Evolutionary conservation across 2,797 vertebrate species (phyloP), one percentile per base, ranked within the genome.

Genomic region (Coregonus sp.): DNA sequence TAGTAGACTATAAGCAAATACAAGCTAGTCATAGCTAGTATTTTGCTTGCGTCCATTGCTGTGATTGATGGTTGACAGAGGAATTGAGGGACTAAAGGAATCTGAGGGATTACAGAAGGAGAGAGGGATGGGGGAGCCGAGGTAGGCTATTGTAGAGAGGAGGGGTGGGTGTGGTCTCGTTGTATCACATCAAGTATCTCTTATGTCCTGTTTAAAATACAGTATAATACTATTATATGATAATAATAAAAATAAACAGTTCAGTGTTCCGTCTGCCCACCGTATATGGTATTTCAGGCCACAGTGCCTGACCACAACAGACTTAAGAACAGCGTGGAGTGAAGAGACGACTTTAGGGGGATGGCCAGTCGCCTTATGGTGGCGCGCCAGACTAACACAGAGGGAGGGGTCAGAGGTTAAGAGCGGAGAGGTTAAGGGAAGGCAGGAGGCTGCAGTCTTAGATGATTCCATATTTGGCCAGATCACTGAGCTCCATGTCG

Each of bases 391-490:
- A 77, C 76, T 14, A 71, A 52, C 14, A 73, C 18, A 20, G 75
- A 33, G 11, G 7, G 25, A 15, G 33, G 40, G 25, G 75, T 76
- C 70, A 78, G 76, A 14, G 78, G 79, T 75, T 0, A 29, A 31
- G 73, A 70, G 51, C 76, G 84, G 75, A 75, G 71, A 81, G 75
- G 81, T 68, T 3, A 68, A 77, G 79, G 71, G 83, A 88, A 89
- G 87, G 90, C 85, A 81, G 70, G 66, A 85, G 86, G 84, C 84
- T 77, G 80, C 59, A 59, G 76, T 31, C 71, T 95, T 94, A 96
- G 73, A 96, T 94, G 84, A 96, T 96, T 80, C 95, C 95, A 54
- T 94, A 96, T 93, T 95, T 95, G 85, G 94, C 94, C 89, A 96
- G 82, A 82, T 96, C 95, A 82, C 94, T 94, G 87, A 96, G 94